These are phyloP conservation scores for Heterodera schachtii DNA, from an alignment of 1,140 invertebrate genomes.

Conservation along the genomic window DNA sequence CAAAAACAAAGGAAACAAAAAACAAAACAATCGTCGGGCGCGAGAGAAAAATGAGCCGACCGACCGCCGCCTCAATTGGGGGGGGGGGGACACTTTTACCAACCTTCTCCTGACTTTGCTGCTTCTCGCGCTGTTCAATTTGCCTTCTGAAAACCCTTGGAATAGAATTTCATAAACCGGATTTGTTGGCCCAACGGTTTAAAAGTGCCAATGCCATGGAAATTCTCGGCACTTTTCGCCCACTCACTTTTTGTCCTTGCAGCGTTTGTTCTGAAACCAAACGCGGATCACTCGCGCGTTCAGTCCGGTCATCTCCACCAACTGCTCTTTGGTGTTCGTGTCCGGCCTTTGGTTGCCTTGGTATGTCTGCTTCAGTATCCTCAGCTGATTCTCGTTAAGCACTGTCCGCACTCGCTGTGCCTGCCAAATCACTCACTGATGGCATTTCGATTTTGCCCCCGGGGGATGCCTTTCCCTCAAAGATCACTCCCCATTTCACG, in stretches of 20 bases:
- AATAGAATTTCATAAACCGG: background rate
- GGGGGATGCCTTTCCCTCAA: background rate
- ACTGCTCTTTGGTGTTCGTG: constrained; percentile 97
- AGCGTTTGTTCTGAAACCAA: constrained; percentile 86
- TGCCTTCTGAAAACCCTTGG: constrained; percentile 68
- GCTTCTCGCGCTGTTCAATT: constrained; percentile 92
- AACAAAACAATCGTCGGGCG: background rate
- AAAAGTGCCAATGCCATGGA: too few relatives aligned
- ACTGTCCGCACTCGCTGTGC: constrained; percentile 95
- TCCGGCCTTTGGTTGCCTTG: constrained; percentile 95
- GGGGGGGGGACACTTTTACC: background rate
- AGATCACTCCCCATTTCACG: background rate
- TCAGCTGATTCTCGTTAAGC: constrained; percentile 95
- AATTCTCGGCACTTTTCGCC: background rate
- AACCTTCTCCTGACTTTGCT: constrained; percentile 89
- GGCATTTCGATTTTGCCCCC: background rate
- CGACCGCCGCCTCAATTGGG: background rate
- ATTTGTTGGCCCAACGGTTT: too few relatives aligned
- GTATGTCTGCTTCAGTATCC: constrained; percentile 81
- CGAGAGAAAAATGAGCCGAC: background rate
- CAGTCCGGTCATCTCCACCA: constrained; percentile 92
- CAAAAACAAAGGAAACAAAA: background rate
- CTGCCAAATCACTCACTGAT: constrained; percentile 66
- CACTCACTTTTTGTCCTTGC: constrained; percentile 83
- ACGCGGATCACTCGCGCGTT: constrained; percentile 53